Conservation (phyloP, 2,888 invertebrate genomes). For the Dioctria rufipes region DNA sequence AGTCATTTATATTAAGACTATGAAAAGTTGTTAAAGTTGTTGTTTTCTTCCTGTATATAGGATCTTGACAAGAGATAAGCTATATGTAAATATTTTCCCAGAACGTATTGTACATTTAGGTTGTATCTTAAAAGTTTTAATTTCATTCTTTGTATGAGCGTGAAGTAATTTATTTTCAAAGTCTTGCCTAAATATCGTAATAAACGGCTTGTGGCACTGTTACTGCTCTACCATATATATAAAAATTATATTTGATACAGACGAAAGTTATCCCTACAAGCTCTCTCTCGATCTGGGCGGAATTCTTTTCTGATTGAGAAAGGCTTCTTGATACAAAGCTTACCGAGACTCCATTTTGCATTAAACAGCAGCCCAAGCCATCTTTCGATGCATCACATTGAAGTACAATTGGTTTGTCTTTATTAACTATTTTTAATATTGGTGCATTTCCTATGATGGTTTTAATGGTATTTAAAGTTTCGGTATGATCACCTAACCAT, state of each 20-base stretch:
- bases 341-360: conserved; percentile 52
- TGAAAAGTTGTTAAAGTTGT: too few relatives aligned
- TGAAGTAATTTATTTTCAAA: conserved; percentile 50
- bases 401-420: background rate
- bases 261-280: conserved; percentile 58
- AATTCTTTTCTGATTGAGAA: conserved; percentile 60
- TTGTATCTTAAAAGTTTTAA: conserved; percentile 59
- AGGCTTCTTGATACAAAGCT: conserved; percentile 61
- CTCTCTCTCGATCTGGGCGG: conserved; percentile 58
- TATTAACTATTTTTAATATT: background rate
- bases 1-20: too few relatives aligned
- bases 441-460: background rate
- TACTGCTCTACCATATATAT: conserved; percentile 58
- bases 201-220: conserved; percentile 55
- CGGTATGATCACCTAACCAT: background rate
- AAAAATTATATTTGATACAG: conserved; percentile 58
- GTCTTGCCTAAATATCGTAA: conserved; percentile 50
- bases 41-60: conserved; percentile 8
- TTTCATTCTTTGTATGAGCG: conserved; percentile 56
- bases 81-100: conserved; percentile 60
- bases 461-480: background rate
- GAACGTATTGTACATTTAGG: conserved; percentile 55
- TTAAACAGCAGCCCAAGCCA: conserved; percentile 50
- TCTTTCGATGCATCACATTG: conserved; percentile 52
- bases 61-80: conserved; percentile 58